A percentile compares a stretch with the other conserved stretches of the same genome.
Evolutionary conservation across 2,888 invertebrate genomes (phyloP).

Genomic region (Tethea ocularis): DNA sequence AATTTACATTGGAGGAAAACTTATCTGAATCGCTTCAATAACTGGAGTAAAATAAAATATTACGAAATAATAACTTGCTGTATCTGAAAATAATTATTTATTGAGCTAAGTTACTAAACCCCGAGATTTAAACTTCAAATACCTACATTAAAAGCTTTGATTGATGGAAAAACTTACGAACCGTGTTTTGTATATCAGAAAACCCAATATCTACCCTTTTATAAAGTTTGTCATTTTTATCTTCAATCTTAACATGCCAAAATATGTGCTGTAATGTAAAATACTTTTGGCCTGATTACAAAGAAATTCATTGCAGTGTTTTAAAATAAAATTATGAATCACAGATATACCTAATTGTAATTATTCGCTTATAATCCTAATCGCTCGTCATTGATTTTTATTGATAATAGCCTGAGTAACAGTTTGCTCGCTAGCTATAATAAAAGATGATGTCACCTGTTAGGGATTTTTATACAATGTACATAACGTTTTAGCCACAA

Average conservation of each 20-base stretch:
- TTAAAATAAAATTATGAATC: background rate
- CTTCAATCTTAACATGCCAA: background rate
- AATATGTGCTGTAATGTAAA: background rate
- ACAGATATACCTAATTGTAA: background rate
- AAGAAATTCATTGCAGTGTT: background rate
- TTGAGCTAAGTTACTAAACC: too few species aligned
- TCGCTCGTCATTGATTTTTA: background rate
- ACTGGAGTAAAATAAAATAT: background rate
- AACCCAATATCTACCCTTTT: background rate
- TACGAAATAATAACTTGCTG: too few species aligned
- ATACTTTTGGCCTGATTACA: background rate
- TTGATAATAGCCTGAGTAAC: background rate
- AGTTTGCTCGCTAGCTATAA: background rate
- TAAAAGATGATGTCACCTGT: background rate
- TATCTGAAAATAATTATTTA: too few species aligned
- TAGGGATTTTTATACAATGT: background rate
- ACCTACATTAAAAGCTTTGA: too few species aligned
- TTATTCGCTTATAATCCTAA: background rate
- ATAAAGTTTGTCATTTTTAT: background rate
- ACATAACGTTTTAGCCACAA: too few species aligned
- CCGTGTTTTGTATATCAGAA: too few species aligned
- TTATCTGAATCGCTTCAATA: too few species aligned
- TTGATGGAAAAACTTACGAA: too few species aligned
- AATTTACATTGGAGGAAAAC: too few species aligned
- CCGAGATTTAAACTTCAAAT: too few species aligned